Evolutionary conservation across 2,888 invertebrate genomes (phyloP), one percentile per base, ranked within the genome.

Genomic region (Harpalus rufipes): DNA sequence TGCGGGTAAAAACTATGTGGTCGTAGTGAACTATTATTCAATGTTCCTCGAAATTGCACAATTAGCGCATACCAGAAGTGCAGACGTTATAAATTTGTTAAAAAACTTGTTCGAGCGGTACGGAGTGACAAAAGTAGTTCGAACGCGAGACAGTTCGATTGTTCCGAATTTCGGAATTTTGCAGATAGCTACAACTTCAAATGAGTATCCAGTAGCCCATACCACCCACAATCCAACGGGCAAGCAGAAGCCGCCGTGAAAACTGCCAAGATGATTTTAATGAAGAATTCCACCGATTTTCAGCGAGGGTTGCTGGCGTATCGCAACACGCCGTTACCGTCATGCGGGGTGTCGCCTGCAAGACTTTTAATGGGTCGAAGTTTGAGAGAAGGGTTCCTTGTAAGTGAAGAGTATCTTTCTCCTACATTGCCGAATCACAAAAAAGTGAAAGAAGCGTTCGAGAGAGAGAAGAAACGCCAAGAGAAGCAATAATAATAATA

Each of bases 191-290:
- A 68, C 6, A 39, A 39, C 25, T 68, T 68, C 21, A 68, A 32
- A 14, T 39, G 4, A 8, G 12, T 39, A 21, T 32, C 68, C 25
- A 32, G 32, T 14, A 68, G 68, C 21, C 21, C 68, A 12, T 12
- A 18, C 12, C 21, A 32, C 14, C 68, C 68, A 8, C 68, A 68
- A 68, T 39, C 68, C 12, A 68, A 68, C 14, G 21, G 68, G 1
- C 68, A 68, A 21, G 68, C 39, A 14, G 68, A 68, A 14, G 39
- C 32, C 1, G 68, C 68, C 12, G 68, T 68, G 16, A 68, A 68
- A 68, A 68, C 21, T n/a, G 68, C 39, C 25, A 68, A 21, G 14
- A 39, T 32, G 25, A 68, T 68, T 68, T 21, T 68, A 68, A 68
- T 6, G 39, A 68, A 68, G 39, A 68, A 59, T 14, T 14, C 59